Evolutionary conservation across 1,140 invertebrate genomes (phyloP), one percentile per base, ranked within the genome.

Genomic region (Arion vulgaris): DNA sequence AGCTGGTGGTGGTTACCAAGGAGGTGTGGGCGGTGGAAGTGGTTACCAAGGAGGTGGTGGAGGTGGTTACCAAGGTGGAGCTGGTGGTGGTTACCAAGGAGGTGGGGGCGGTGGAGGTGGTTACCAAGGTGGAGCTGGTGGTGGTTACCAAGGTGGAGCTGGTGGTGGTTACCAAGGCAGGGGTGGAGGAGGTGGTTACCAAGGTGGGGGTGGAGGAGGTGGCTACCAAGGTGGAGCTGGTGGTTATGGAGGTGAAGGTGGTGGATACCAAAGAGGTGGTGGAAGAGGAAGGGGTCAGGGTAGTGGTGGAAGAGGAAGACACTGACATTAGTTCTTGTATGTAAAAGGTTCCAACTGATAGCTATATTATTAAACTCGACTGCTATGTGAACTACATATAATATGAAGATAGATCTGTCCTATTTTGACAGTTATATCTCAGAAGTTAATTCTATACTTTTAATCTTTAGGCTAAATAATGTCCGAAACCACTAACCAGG

Each of bases 301-400:
- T 36, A 38, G 77, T 51, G 74, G 74, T 36, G 51, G 76, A 41
- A 66, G 78, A 72, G 78, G 78, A 49, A 80, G 78, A 28, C 45
- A 80, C 17, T 80, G 45, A 80, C 32, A 62, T n/a, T 34, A 13
- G 26, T 76, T 26, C 17, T 39, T 74, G 72, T 34, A 39, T 26
- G 39, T 73, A n/a, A n/a, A n/a, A n/a, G n/a, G n/a, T n/a, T n/a
- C n/a, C n/a, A n/a, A n/a, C n/a, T n/a, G n/a, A n/a, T n/a, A n/a
- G n/a, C n/a, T n/a, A 57, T n/a, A n/a, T n/a, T n/a, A n/a, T n/a
- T n/a, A n/a, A n/a, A n/a, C n/a, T n/a, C n/a, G n/a, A n/a, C n/a
- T n/a, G n/a, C n/a, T n/a, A n/a, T n/a, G n/a, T n/a, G n/a, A n/a
- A n/a, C n/a, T n/a, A n/a, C n/a, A n/a, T n/a, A n/a, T n/a, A n/a